A percentile compares a stretch with the other conserved stretches of the same genome.
phyloP scores from a whole-genome alignment of 2,797 vertebrate genomes.

The Pagetopsis macropterus region DNA sequence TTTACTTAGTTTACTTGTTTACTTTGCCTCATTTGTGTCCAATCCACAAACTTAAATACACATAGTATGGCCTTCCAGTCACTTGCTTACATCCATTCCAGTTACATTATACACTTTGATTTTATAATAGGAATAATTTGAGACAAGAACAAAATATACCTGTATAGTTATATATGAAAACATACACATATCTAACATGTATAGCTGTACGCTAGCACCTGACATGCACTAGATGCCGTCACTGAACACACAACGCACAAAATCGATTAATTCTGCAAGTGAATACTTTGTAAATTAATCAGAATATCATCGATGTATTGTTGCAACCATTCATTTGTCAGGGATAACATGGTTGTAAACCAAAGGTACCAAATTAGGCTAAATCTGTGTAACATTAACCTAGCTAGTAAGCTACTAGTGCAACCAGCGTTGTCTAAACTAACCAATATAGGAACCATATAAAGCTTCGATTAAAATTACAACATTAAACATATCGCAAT shows the following conservation, averaged over 20 bases:
- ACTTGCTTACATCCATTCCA: background rate
- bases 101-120: background rate
- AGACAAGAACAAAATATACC: background rate
- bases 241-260: background rate
- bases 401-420: constrained; percentile 11
- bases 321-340: no score
- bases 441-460: accelerated
- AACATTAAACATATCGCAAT: accelerated
- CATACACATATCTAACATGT: no score
- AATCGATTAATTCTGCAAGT: background rate
- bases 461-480: accelerated
- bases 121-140: no score
- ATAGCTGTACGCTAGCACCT: background rate
- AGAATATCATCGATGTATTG: background rate
- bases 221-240: background rate
- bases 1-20: background rate
- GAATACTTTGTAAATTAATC: background rate
- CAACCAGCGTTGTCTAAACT: background rate
- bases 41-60: background rate
- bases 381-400: background rate
- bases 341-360: background rate
- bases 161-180: background rate
- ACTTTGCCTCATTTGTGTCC: background rate
- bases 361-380: background rate
- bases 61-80: background rate